A percentile compares a stretch with the other conserved stretches of the same genome.
Evolutionary conservation across 2,888 invertebrate species (phyloP).

Genomic region (Agrotis puta): DNA sequence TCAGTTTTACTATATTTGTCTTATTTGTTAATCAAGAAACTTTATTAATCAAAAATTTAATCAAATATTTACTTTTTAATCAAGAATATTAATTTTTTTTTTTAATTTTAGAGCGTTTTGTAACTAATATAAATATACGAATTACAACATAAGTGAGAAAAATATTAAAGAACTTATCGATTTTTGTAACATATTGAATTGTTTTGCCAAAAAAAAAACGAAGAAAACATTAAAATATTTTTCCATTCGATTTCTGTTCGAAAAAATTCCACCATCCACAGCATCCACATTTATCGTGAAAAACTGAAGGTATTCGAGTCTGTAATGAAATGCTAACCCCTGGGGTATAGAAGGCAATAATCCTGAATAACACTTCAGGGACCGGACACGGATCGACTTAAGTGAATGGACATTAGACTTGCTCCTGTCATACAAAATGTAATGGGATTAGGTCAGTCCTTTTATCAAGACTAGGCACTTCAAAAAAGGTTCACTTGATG

Average conservation of each 20-base stretch:
- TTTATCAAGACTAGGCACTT: slow-evolving; percentile 48
- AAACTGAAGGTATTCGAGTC: slow-evolving; percentile 35
- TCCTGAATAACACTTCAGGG: slow-evolving; percentile 54
- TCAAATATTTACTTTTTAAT: no score
- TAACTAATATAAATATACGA: no score
- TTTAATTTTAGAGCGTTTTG: no score
- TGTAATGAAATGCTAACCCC: slow-evolving; percentile 50
- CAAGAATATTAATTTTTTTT: no score
- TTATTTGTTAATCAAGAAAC: neutral
- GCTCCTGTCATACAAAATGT: slow-evolving; percentile 61
- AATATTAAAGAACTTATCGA: no score
- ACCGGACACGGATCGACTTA: slow-evolving; percentile 54
- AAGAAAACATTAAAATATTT: neutral
- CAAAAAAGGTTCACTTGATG: slow-evolving; percentile 41
- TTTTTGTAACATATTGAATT: neutral
- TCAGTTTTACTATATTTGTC: neutral
- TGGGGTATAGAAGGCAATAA: slow-evolving; percentile 43
- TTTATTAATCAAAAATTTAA: no score
- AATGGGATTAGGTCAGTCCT: slow-evolving; percentile 46
- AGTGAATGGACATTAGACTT: slow-evolving; percentile 58
- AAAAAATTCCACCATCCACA: slow-evolving; percentile 6
- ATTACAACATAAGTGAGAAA: no score
- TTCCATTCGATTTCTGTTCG: neutral
- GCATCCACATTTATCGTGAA: slow-evolving; percentile 12
- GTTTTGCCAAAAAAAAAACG: no score